Evolutionary conservation across 1,140 invertebrate species (phyloP), one percentile per base, ranked within the genome.

Genomic region (Anagrus nilaparvatae): DNA sequence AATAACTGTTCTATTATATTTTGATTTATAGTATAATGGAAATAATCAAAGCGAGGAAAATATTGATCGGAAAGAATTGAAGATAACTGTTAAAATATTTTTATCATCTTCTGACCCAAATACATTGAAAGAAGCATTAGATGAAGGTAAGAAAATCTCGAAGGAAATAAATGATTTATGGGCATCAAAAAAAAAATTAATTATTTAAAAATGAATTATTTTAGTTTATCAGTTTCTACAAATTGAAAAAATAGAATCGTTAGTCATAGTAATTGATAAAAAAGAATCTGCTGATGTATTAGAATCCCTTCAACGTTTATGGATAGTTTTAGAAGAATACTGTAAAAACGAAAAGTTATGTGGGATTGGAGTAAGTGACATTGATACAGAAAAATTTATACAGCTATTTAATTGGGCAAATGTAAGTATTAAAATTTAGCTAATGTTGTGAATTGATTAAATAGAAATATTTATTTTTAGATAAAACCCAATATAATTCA

Each of bases 401-500:
- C 67, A 80, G 43, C 65, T 97, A 0, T 81, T 87, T 65, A 71
- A 81, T 12, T 81, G 77, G 72, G 80, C 87, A n/a, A 71, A 73
- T 47, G 82, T 80, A 64, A 62, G 61, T 34, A 31, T 21, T 13
- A 12, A 27, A 27, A 7, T 12, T 27, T 27, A 12, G 24, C 12
- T 27, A 27, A 32, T 16, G 17, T 12, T 37, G n/a, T 25, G 3
- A 19, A 30, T 18, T 24, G 7, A 27, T n/a, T 48, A 25, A 30
- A 35, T n/a, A n/a, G n/a, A n/a, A n/a, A n/a, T 48, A 27, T 47
- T 36, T 36, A 34, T 48, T 47, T 67, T 51, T 47, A 82, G 76
- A 58, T 91, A 2, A 89, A 90, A 53, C 94, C 94, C 13, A 78
- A 76, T 48, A 91, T 95, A 42, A 82, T 95, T 47, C 94, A 99